phyloP scores from a whole-genome alignment of 2,888 invertebrate genomes.

The Diloba caeruleocephala region DNA sequence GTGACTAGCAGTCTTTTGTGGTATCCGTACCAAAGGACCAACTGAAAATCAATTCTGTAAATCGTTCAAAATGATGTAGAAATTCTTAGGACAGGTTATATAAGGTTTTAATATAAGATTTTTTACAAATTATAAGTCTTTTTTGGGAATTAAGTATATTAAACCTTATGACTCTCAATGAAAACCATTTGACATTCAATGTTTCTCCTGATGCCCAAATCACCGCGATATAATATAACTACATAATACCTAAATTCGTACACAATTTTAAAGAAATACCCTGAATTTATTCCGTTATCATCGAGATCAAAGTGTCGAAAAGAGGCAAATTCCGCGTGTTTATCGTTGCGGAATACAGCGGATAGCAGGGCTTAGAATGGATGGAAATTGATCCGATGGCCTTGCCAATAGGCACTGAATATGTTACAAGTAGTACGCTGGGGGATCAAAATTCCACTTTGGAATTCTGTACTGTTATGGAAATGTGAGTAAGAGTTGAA shows the following conservation, averaged over 20 bases:
- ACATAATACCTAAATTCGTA: background rate
- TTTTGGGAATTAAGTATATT: too few species aligned
- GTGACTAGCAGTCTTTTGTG: too few species aligned
- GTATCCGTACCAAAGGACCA: too few species aligned
- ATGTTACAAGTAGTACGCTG: slow-evolving; percentile 6
- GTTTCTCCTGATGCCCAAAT: background rate
- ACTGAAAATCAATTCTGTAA: too few species aligned
- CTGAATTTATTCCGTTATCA: slow-evolving; percentile 21
- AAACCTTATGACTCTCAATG: too few species aligned
- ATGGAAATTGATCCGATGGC: slow-evolving; percentile 32
- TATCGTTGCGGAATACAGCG: background rate
- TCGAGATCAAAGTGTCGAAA: slow-evolving; percentile 29
- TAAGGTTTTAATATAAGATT: too few species aligned
- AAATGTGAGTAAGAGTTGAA: too few species aligned
- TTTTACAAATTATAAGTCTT: too few species aligned
- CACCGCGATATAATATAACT: too few species aligned
- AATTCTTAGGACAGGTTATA: too few species aligned
- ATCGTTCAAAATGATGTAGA: too few species aligned
- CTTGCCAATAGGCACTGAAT: slow-evolving; percentile 29
- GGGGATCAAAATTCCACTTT: background rate
- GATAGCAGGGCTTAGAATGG: slow-evolving; percentile 1
- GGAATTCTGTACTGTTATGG: background rate
- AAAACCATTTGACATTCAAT: background rate
- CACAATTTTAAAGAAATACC: slow-evolving; percentile 14
- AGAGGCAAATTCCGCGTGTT: slow-evolving; percentile 4